phyloP scores from a whole-genome alignment of 2,113 vertebrate genomes.

The Pampusana beccarii region DNA sequence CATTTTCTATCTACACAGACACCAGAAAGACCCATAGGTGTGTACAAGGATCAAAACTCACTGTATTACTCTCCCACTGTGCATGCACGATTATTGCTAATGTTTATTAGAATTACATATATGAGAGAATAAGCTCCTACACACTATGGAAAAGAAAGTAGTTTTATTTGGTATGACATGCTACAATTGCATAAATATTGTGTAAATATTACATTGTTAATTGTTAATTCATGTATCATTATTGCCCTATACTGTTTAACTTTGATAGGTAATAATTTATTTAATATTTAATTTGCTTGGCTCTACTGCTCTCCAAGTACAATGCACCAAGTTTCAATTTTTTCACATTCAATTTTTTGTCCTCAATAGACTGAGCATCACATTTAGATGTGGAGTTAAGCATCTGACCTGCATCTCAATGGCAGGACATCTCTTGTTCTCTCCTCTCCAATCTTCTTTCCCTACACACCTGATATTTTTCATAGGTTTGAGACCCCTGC shows the following conservation, averaged over 20 bases:
- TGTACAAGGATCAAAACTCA: background rate
- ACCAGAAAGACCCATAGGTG: background rate
- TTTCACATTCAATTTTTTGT: slow-evolving; percentile 17
- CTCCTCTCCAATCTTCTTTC: slow-evolving; percentile 25
- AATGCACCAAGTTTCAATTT: background rate
- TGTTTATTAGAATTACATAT: background rate
- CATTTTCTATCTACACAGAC: background rate
- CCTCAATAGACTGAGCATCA: background rate
- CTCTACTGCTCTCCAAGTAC: background rate
- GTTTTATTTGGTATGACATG: background rate
- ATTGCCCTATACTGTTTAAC: background rate
- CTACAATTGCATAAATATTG: background rate
- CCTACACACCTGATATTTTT: slow-evolving; percentile 39
- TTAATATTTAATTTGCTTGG: slow-evolving; percentile 31
- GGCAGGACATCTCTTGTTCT: slow-evolving; percentile 16
- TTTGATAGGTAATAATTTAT: background rate
- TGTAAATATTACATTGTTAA: slow-evolving; percentile 35
- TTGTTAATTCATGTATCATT: slow-evolving; percentile 16
- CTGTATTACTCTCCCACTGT: background rate
- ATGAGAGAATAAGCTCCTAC: background rate
- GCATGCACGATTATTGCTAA: background rate
- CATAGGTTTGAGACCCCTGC: slow-evolving; percentile 54
- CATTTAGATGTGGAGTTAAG: slow-evolving; percentile 20
- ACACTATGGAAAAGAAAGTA: background rate
- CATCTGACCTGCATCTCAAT: background rate